phyloP scores from a whole-genome alignment of 2,113 vertebrate species.

The Lepidothrix coronata region DNA sequence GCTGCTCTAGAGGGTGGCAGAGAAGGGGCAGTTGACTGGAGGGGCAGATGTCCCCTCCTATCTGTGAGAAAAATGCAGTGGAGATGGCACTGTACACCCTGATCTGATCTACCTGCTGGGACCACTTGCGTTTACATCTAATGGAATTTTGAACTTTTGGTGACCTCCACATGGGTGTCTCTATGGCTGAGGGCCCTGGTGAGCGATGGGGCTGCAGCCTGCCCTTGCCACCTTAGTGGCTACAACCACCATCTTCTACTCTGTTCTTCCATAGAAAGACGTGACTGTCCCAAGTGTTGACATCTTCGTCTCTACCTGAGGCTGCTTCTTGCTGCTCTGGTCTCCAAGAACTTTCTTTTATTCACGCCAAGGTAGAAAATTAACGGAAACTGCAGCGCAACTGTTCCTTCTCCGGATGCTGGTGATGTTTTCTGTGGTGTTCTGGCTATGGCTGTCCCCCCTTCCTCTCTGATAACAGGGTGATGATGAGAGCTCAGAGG shows the following conservation, averaged over 20 bases:
- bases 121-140: background rate
- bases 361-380: background rate
- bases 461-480: background rate
- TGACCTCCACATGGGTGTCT: background rate
- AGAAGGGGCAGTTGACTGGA: background rate
- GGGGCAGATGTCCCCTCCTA: background rate
- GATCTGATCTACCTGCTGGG: background rate
- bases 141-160: background rate
- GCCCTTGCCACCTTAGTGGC: background rate
- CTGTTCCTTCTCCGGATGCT: conserved; percentile 8
- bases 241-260: background rate
- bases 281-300: background rate
- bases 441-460: background rate
- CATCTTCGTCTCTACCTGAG: background rate
- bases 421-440: background rate
- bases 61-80: background rate
- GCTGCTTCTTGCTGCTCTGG: background rate
- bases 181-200: rapidly evolving
- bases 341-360: background rate
- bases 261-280: background rate
- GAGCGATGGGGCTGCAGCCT: background rate
- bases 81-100: background rate
- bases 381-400: background rate
- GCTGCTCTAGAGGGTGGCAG: background rate
- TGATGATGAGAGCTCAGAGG: background rate